phyloP scores from a whole-genome alignment of 1,140 invertebrate species.

The Pseudomyrmex flavicornis region DNA sequence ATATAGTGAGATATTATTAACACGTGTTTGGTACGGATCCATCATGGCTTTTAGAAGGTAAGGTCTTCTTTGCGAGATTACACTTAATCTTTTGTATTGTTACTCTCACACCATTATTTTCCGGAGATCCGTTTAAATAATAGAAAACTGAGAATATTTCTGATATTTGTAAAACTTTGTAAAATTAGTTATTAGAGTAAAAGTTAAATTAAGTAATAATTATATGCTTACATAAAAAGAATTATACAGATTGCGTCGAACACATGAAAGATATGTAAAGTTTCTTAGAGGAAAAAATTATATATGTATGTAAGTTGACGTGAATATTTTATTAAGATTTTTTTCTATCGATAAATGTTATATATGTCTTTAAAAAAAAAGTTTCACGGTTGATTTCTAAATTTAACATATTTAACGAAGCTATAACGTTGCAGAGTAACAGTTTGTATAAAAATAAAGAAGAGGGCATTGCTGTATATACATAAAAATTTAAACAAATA shows the following conservation, averaged over 20 bases:
- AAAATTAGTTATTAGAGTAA: too few species aligned
- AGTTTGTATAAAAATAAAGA: conserved; percentile 31
- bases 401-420: conserved; percentile 35
- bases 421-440: conserved; percentile 29
- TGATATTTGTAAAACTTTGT: too few species aligned
- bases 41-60: conserved; percentile 12
- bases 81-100: not conserved
- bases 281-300: too few species aligned
- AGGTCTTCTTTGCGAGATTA: not conserved
- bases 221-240: too few species aligned
- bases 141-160: too few species aligned
- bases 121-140: not conserved
- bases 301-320: too few species aligned
- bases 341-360: not conserved
- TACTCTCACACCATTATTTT: not conserved
- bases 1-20: not conserved
- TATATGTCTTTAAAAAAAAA: not conserved
- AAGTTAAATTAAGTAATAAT: too few species aligned
- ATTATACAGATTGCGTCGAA: too few species aligned
- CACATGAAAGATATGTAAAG: too few species aligned
- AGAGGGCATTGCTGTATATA: not conserved
- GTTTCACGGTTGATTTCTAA: conserved; percentile 20
- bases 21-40: not conserved
- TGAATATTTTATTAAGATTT: not conserved
- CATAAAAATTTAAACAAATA: conserved; percentile 20